Base-by-base conservation (phyloP, 2,888 invertebrate genomes). In the Ormyrus rosae region DNA sequence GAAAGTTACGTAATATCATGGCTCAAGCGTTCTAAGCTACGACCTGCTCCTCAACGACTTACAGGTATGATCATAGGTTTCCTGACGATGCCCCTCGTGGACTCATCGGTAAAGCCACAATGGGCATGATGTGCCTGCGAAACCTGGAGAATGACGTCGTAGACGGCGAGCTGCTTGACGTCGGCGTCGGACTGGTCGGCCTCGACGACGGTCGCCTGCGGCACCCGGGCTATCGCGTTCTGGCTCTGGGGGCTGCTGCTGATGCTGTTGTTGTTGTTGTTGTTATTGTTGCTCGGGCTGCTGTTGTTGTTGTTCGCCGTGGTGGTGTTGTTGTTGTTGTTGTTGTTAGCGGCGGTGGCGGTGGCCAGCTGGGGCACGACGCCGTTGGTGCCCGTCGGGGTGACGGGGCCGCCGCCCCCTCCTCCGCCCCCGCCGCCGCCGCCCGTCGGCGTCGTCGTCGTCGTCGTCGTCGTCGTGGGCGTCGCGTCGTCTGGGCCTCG, bases 71-170 rank as follows among this genome's bases (percentile, higher is more conserved):
- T 92, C 85, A 96, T 92, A 68, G 95, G 95, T 88, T 94, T 95
- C 88, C 93, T 92, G 84, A 94, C 93, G 83, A 96, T 92, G 84
- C 93, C 93, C 86, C 95, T 91, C 70, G 95, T 95, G 85, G 95
- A 94, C 87, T 97, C 97, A 86, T 97, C 96, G 34, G 96, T 97
- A 91, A 96, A 97, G 82, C 95, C 94, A 91, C 97, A 97, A 91
- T 97, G 95, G 85, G 94, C 94, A 86, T 95, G 95, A 91, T 98
- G 97, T 6, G 98, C 98, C 88, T 94, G 94, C 7, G 96, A 94
- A 67, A 96, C 94, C 87, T 95, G 94, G 86, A 95, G 92, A 86
- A 96, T 96, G 86, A 96, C 93, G 91, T 96, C 96, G 90, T 96
- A 96, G 84, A 96, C 93, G 70, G 95, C 94, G 86, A 95, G 90